These are phyloP conservation scores for Cebus imitator DNA, from an alignment of 2,113 vertebrate species.

Conservation along the genomic window DNA sequence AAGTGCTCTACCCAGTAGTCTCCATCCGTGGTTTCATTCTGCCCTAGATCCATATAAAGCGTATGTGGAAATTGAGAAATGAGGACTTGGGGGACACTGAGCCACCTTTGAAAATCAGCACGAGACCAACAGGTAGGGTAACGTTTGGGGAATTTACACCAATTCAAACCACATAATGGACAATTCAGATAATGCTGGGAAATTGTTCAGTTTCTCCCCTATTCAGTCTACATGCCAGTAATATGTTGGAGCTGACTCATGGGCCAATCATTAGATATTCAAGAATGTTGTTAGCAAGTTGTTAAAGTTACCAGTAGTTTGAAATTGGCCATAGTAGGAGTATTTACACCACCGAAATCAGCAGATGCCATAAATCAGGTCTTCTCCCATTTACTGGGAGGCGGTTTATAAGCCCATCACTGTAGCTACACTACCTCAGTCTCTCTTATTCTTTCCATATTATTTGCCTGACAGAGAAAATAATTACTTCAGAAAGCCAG, in stretches of 20 bases:
- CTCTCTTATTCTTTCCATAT: background rate
- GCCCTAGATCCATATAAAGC: background rate
- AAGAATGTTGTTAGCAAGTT: background rate
- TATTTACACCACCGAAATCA: background rate
- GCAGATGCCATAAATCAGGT: background rate
- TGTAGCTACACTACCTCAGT: background rate
- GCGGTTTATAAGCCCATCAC: background rate
- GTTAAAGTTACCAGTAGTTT: background rate
- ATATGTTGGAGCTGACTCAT: background rate
- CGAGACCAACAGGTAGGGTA: background rate
- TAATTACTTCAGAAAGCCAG: background rate
- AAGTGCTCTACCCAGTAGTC: background rate
- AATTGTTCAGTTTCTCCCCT: background rate
- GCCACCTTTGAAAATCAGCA: background rate
- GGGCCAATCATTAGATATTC: background rate
- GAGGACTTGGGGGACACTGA: background rate
- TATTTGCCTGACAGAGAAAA: background rate
- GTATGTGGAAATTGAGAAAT: background rate
- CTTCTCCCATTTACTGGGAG: background rate
- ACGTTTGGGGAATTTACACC: background rate
- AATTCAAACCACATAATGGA: background rate
- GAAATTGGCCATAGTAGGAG: background rate
- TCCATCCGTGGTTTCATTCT: background rate
- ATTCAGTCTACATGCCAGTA: background rate
- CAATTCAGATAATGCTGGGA: background rate